phyloP scores from a whole-genome alignment of 2,113 vertebrate species.

The Neolamprologus devosi region DNA sequence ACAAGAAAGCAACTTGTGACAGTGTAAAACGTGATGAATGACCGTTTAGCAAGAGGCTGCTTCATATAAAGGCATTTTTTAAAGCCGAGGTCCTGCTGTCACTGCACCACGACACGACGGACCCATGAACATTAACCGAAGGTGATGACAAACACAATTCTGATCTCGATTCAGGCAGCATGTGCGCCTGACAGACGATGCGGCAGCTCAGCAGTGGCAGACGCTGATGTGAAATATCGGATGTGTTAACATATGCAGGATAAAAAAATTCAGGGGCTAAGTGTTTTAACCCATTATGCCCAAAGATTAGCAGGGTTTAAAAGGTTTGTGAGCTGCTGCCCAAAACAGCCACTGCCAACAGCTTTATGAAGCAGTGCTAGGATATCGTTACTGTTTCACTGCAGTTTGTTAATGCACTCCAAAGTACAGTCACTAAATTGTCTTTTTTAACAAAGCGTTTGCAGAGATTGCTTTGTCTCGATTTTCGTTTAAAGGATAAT shows the following conservation, averaged over 20 bases:
- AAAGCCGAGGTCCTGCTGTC: not conserved
- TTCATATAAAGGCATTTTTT: not conserved
- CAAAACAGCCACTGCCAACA: not conserved
- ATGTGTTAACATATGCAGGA: slow-evolving; percentile 45
- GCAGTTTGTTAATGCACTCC: not conserved
- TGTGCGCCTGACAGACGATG: slow-evolving; percentile 2
- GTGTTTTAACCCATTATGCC: slow-evolving; percentile 5
- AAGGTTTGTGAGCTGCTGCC: not conserved
- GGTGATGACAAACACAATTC: slow-evolving; percentile 6
- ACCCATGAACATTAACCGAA: not conserved
- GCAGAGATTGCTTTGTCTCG: not conserved
- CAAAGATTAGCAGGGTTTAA: not conserved
- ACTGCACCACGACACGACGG: not conserved
- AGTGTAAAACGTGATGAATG: not conserved
- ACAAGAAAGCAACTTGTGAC: not conserved
- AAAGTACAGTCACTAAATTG: not conserved
- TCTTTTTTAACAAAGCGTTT: not conserved
- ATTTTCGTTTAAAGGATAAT: not conserved
- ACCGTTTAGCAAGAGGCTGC: not conserved
- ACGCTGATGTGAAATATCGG: slow-evolving; percentile 22
- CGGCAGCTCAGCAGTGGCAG: slow-evolving; percentile 6
- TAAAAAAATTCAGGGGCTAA: not conserved
- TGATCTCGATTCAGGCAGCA: slow-evolving; percentile 15
- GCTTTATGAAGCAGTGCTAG: not conserved
- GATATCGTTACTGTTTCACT: not conserved